These are phyloP conservation scores for Cepaea hortensis DNA, from an alignment of 2,888 invertebrate species.

Conservation along the genomic window DNA sequence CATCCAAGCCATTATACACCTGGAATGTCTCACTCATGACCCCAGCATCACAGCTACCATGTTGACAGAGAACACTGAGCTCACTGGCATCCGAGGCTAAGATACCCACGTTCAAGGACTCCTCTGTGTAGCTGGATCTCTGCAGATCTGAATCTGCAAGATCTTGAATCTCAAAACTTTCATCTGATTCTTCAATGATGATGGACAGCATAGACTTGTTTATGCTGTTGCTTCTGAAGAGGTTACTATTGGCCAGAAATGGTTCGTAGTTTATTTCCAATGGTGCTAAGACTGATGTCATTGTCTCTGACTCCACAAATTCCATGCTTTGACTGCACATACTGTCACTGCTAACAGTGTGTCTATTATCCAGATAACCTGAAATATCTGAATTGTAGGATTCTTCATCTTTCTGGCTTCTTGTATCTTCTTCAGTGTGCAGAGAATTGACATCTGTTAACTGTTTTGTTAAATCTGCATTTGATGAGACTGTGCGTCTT, in stretches of 20 bases:
- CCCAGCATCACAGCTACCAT: neutral
- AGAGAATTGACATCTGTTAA: neutral
- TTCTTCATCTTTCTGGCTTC: neutral
- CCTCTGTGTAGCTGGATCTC: no score
- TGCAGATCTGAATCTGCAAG: neutral
- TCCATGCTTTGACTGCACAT: neutral
- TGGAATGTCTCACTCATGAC: neutral
- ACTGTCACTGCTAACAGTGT: neutral
- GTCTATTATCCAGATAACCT: neutral
- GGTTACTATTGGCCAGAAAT: constrained; percentile 3
- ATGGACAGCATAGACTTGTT: constrained; percentile 10
- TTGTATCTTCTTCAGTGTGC: neutral
- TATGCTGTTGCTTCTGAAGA: neutral
- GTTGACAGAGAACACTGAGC: neutral
- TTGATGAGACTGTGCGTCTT: neutral
- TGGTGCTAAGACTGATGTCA: neutral
- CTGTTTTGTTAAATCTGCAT: neutral
- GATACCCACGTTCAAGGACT: neutral
- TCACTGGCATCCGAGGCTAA: neutral
- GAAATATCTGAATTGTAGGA: neutral
- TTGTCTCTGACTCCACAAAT: neutral
- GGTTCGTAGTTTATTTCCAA: constrained; percentile 39
- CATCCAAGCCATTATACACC: neutral
- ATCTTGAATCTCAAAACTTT: constrained; percentile 3
- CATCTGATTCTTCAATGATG: constrained; percentile 34